A percentile compares a stretch with the other conserved stretches of the same genome.
Conservation (phyloP, 2,797 vertebrate genomes). For the Aselliscus stoliczkanus region DNA sequence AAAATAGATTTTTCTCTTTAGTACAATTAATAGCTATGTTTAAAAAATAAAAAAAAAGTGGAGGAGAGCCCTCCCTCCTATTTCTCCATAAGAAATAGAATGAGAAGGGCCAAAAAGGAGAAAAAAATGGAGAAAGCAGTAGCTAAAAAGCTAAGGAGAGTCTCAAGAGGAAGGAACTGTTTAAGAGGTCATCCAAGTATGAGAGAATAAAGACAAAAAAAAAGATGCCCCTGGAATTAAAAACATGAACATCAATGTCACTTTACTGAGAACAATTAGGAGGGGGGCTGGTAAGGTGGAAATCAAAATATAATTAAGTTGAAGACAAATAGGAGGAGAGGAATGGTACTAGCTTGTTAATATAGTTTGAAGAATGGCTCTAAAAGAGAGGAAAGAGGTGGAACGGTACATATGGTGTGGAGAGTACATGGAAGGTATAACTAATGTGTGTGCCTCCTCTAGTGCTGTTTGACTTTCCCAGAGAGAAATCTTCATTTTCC, state of each 20-base stretch:
- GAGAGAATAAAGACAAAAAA: not conserved
- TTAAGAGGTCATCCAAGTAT: not conserved
- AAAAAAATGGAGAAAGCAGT: not conserved
- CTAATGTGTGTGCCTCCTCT: not conserved
- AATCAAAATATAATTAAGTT: not conserved
- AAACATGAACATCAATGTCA: not conserved
- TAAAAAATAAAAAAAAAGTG: not conserved
- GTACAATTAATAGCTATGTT: not conserved
- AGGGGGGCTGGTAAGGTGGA: not conserved
- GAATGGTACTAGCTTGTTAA: not conserved
- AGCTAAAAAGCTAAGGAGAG: not conserved
- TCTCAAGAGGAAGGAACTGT: not conserved
- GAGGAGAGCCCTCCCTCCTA: not conserved
- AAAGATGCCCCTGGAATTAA: not conserved
- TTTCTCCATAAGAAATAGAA: not conserved
- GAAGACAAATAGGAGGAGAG: not conserved
- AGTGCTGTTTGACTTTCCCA: not conserved
- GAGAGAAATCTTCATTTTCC: not conserved
- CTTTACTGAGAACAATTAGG: not conserved
- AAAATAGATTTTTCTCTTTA: not conserved
- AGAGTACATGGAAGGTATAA: not conserved
- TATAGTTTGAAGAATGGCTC: not conserved
- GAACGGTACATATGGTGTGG: not conserved
- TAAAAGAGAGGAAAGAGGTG: not conserved
- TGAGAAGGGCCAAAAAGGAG: not conserved